These are phyloP conservation scores for Priocnemis perturbator DNA, from an alignment of 2,888 invertebrate genomes.

Conservation along the genomic window DNA sequence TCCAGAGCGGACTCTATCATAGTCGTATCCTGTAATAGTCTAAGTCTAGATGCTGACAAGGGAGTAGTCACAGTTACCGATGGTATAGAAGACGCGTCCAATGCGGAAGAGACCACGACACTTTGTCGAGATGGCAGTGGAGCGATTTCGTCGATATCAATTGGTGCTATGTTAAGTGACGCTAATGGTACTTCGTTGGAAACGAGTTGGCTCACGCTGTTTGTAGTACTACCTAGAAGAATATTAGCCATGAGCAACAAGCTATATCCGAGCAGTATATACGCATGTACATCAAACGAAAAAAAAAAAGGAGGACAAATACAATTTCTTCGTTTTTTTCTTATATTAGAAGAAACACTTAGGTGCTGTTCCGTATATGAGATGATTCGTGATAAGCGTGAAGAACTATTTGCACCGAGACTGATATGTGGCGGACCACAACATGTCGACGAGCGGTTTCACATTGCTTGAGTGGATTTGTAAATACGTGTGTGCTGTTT, in stretches of 20 bases:
- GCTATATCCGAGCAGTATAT: conserved; percentile 21
- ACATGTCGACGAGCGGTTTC: no score
- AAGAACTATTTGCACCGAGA: no score
- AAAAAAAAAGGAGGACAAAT: neutral
- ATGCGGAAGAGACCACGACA: conserved; percentile 61
- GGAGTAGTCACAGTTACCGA: conserved; percentile 70
- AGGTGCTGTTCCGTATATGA: no score
- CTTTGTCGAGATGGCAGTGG: conserved; percentile 72
- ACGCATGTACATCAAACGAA: neutral
- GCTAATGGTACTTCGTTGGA: conserved; percentile 81
- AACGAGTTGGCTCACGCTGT: conserved; percentile 82
- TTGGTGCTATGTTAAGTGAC: conserved; percentile 74
- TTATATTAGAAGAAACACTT: no score
- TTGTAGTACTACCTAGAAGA: conserved; percentile 80
- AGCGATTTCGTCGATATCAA: conserved; percentile 73
- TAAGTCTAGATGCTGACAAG: conserved; percentile 82
- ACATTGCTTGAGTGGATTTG: no score
- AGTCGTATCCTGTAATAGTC: conserved; percentile 89
- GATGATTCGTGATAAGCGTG: no score
- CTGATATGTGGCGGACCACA: no score
- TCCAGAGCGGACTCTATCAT: conserved; percentile 94
- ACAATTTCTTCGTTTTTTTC: no score
- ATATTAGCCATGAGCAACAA: conserved; percentile 17
- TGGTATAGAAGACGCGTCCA: conserved; percentile 63
- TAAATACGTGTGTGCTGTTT: no score